phyloP scores from a whole-genome alignment of 2,888 invertebrate genomes.

The Amorpha juglandis region DNA sequence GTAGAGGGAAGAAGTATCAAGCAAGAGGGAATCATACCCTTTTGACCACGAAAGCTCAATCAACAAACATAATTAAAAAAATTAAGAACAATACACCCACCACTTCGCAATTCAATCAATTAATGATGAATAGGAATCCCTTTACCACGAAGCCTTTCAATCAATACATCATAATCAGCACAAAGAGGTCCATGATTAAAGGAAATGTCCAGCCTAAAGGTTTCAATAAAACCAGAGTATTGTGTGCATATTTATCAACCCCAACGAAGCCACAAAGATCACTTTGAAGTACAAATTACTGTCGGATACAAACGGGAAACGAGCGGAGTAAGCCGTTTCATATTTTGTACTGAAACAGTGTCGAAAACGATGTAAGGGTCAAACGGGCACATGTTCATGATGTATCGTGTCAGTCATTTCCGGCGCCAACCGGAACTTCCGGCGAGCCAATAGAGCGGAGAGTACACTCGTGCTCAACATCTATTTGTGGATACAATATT shows the following conservation, averaged over 20 bases:
- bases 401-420: constrained; percentile 59
- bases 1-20: too few species aligned
- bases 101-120: neutral
- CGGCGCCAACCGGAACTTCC: constrained; percentile 56
- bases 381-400: constrained; percentile 38
- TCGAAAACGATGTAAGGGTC: constrained; percentile 17
- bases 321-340: neutral
- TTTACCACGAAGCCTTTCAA: neutral
- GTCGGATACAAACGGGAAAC: neutral
- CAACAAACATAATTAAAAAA: too few species aligned
- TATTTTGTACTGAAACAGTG: neutral
- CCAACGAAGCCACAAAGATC: constrained; percentile 7
- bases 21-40: too few species aligned
- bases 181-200: constrained; percentile 7
- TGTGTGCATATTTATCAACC: constrained; percentile 4
- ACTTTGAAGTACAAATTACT: constrained; percentile 19
- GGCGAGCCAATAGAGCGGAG: constrained; percentile 48
- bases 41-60: too few species aligned
- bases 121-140: neutral
- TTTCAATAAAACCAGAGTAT: neutral
- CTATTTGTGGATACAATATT: neutral
- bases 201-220: neutral
- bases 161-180: neutral
- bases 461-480: constrained; percentile 18
- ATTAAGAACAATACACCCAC: neutral